These are phyloP conservation scores for Microctenopoma steveboyesi DNA, from an alignment of 2,797 vertebrate genomes.

Conservation along the genomic window DNA sequence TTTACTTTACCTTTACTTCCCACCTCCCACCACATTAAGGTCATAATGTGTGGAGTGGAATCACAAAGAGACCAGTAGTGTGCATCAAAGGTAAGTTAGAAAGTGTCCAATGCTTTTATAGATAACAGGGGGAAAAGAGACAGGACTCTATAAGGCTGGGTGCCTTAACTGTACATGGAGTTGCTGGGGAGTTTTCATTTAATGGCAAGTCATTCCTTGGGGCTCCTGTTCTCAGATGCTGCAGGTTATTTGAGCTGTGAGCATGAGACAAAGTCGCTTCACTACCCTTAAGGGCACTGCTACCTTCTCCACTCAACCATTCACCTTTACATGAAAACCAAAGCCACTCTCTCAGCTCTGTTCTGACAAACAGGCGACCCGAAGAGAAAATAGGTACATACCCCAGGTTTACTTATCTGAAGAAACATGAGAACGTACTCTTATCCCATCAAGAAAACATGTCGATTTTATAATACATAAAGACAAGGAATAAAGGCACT, in stretches of 20 bases:
- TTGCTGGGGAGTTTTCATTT: background rate
- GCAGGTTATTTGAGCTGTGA: slow-evolving; percentile 42
- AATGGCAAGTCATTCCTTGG: slow-evolving; percentile 1
- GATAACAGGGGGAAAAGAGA: slow-evolving; percentile 8
- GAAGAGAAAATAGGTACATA: slow-evolving; percentile 15
- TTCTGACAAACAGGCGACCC: slow-evolving; percentile 28
- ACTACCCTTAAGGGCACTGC: slow-evolving; percentile 33
- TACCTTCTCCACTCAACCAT: slow-evolving; percentile 49
- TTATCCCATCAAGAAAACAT: slow-evolving; percentile 62
- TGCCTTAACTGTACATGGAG: background rate
- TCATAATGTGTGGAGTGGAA: background rate
- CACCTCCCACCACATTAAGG: background rate
- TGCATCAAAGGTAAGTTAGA: background rate
- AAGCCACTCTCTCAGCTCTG: slow-evolving; percentile 16
- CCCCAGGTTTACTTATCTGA: slow-evolving; percentile 45
- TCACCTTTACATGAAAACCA: slow-evolving; percentile 48
- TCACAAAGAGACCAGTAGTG: background rate
- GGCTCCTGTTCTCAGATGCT: slow-evolving; percentile 23
- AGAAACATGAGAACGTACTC: slow-evolving; percentile 72
- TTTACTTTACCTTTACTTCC: background rate
- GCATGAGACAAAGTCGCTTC: slow-evolving; percentile 40
- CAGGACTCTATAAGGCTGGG: background rate
- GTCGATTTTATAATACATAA: slow-evolving; percentile 50
- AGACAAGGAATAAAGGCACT: slow-evolving; percentile 40
- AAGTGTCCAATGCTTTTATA: background rate